Evolutionary conservation across 2,113 vertebrate species (phyloP), one percentile per base, ranked within the genome.

Genomic region (Passer montanus): DNA sequence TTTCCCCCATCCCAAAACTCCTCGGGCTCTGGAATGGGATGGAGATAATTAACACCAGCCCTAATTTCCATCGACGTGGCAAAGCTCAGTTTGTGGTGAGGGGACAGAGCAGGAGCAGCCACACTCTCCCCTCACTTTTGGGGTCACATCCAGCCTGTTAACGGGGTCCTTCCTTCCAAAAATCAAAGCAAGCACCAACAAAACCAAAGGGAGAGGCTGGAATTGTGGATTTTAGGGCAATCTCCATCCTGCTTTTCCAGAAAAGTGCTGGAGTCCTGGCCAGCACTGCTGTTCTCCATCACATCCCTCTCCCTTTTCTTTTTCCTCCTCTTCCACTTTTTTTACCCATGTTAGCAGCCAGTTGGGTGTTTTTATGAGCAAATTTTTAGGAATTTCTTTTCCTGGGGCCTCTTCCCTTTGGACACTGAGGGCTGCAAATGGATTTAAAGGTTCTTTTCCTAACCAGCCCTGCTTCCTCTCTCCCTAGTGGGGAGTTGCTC

Each of bases 81-180:
- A 46, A 72, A 91, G 28, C 27, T 24, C 6, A 3, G 5, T 92
- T 11, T 21, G 28, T 26, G 41, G 15, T 1, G 2, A 41, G 53
- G 49, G 17, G 28, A 12, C n/a, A 30, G 60, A 60, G 77, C 33
- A 58, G 88, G 11, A 67, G 55, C 82, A 84, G 91, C 49, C 73
- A 9, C 3, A 0, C 11, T 39, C 19, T 35, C 13, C 58, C 44
- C 6, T 47, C 53, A 3, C 9, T 1, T 1, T 11, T 59, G 55
- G 76, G 75, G 50, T 64, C 78, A 41, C 80, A 37, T 3, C 67
- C 81, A 91, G 80, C 43, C 72, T 21, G 2, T 4, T 20, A 3
- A 23, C 0, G 0, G 70, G 80, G 4, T 7, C 3, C 1, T 23
- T 58, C 63, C 49, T 76, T 22, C 68, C 68, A 60, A 72, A 2